These are phyloP conservation scores for Chirona hameri DNA, from an alignment of 2,888 invertebrate species.

Conservation along the genomic window DNA sequence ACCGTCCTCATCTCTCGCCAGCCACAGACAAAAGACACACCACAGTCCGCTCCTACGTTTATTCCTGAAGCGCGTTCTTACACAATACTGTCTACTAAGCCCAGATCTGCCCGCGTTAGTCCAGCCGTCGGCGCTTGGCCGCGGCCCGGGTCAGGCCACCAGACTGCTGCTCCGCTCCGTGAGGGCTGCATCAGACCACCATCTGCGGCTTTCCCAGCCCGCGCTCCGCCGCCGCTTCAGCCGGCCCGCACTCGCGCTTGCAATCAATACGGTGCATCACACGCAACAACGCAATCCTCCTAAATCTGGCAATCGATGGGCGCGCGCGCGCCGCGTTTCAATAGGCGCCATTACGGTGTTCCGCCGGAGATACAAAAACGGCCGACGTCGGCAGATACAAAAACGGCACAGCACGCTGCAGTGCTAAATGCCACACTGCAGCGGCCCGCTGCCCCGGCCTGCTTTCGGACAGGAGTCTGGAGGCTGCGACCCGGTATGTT, in stretches of 20 bases:
- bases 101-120: conserved; percentile 22
- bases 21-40: background rate
- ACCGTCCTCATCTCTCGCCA: background rate
- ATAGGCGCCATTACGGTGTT: background rate
- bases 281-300: conserved; percentile 25
- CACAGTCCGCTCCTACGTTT: conserved; percentile 23
- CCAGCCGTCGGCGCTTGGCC: background rate
- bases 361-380: background rate
- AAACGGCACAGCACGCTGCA: background rate
- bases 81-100: conserved; percentile 28
- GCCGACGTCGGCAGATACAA: background rate
- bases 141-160: background rate
- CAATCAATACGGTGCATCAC: conserved; percentile 24
- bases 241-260: background rate
- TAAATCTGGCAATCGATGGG: conserved; percentile 9
- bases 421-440: background rate
- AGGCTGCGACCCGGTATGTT: background rate
- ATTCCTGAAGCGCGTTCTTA: conserved; percentile 29
- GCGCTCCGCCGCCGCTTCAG: background rate
- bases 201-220: background rate
- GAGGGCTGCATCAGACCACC: background rate
- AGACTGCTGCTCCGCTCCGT: background rate
- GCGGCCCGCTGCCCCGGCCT: background rate
- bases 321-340: background rate
- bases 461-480: background rate